phyloP scores from a whole-genome alignment of 2,888 invertebrate species.

The Criorhina ranunculi region DNA sequence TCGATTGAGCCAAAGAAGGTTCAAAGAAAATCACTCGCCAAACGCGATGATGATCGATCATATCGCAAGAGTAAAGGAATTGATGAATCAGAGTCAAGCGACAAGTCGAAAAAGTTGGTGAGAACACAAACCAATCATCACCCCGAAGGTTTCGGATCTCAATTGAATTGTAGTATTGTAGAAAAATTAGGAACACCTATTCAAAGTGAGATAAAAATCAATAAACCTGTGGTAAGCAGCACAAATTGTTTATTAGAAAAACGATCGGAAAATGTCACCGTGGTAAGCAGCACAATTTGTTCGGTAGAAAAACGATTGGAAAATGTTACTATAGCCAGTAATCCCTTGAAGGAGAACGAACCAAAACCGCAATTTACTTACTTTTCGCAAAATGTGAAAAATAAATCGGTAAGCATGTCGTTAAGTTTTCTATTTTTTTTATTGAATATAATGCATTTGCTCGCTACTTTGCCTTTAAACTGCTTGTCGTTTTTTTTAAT shows the following conservation, averaged over 20 bases:
- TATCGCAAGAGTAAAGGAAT: background rate
- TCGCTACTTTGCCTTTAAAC: no score
- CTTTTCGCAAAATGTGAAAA: background rate
- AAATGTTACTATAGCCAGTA: background rate
- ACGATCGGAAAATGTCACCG: background rate
- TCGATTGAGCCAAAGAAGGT: background rate
- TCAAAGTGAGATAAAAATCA: background rate
- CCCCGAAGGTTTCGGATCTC: background rate
- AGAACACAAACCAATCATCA: background rate
- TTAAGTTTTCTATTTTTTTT: background rate
- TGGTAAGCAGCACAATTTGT: background rate
- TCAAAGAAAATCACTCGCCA: background rate
- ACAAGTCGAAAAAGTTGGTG: background rate
- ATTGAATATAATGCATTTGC: background rate
- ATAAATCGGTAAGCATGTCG: slow-evolving; percentile 9
- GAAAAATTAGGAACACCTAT: background rate
- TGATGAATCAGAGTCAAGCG: background rate
- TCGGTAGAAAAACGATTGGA: background rate
- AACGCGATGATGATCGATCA: background rate
- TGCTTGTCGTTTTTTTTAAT: no score
- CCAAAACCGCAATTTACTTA: no score
- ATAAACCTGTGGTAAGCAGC: background rate
- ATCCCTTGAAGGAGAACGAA: background rate
- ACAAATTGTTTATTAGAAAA: background rate
- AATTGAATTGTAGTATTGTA: background rate